phyloP scores from a whole-genome alignment of 2,113 vertebrate species.

The Chionomys nivalis region DNA sequence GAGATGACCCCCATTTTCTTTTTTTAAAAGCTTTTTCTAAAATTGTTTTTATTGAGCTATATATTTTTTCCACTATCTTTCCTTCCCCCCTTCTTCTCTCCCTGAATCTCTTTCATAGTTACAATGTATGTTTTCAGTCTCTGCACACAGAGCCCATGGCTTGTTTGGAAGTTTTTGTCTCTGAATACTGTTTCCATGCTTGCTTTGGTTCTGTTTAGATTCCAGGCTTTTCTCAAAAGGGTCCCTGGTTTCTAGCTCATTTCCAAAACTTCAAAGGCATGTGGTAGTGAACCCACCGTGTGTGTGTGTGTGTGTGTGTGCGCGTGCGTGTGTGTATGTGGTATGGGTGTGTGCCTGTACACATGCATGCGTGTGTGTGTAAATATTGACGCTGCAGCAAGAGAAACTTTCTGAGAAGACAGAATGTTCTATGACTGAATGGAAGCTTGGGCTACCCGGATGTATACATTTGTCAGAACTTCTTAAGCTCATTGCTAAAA shows the following conservation, averaged over 20 bases:
- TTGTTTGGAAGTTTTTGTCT: not conserved
- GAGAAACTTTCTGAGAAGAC: not conserved
- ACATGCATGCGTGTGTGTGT: no score
- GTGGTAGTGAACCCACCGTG: not conserved
- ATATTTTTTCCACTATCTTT: no score
- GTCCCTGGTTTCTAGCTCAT: not conserved
- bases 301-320: no score
- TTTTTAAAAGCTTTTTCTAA: no score
- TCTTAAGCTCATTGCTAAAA: not conserved
- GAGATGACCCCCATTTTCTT: no score
- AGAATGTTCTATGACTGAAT: not conserved
- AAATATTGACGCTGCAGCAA: not conserved
- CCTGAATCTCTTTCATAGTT: no score
- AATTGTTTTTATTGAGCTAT: no score
- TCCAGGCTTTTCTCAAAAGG: not conserved
- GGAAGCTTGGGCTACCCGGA: not conserved
- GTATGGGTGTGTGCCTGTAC: not conserved
- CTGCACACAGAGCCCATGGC: not conserved
- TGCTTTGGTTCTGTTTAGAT: not conserved
- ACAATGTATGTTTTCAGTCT: not conserved
- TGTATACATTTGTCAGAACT: not conserved
- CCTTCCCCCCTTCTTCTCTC: no score
- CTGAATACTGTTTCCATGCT: not conserved
- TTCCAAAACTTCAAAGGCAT: not conserved
- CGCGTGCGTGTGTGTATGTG: no score